Base-by-base conservation (phyloP, 2,888 invertebrate genomes). In the Sarcophaga carnaria region DNA sequence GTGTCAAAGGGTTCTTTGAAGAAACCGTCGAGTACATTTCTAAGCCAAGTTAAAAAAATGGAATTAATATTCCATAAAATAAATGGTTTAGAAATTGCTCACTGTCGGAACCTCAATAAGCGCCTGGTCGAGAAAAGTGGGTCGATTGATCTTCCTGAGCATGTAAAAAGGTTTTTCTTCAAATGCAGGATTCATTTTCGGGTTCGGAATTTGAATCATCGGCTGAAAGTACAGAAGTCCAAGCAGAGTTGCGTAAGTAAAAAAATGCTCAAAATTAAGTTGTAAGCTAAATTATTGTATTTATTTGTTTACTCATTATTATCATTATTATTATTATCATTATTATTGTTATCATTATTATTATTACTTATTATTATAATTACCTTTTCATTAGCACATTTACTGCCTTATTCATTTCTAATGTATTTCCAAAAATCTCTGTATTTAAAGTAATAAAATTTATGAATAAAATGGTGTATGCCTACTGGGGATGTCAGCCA, bases 401-500 rank as follows among this genome's bases (percentile, higher is more conserved):
- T 4, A 27, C 27, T 27, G 27, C 27, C 27, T 27, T 27, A 27
- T 27, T 27, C 27, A 27, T 27, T 27, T 27, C 27, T 27, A 27
- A 27, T 4, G 27, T 27, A 27, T 27, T 27, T 27, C 27, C 27
- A 27, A 27, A 27, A 27, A 27, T 27, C 27, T 27, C 5, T 27
- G 27, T 27, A 27, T 27, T 27, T 27, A 27, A 27, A 25, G 25
- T 25, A 25, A 27, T 27, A 27, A 27, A 27, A 27, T 27, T 27
- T 27, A 27, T 27, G 27, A 27, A 27, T 0, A 4, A 62, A 62
- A 64, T 47, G 47, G 27, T 66, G 49, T 54, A 67, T n/a, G 76
- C 77, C 78, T 78, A 47, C 14, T 14, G 69, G 78, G 78, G 78
- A 78, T 62, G 78, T 66, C 78, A 69, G 70, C 78, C 78, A 78